phyloP scores from a whole-genome alignment of 1,140 invertebrate genomes.

The Drosophila varians region DNA sequence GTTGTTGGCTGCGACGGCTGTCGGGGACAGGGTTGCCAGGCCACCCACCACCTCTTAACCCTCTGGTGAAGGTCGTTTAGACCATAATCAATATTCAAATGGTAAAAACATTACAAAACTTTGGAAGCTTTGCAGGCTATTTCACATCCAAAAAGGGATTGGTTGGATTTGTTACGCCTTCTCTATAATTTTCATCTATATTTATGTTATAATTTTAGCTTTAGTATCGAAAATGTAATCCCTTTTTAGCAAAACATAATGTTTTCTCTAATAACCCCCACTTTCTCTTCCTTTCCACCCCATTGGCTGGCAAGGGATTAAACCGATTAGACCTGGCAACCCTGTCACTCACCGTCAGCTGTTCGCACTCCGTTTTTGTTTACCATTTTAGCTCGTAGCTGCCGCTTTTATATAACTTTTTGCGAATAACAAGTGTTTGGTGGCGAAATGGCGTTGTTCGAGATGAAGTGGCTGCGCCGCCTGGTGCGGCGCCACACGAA shows the following conservation, averaged over 20 bases:
- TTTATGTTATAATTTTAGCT: no score
- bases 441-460: constrained; percentile 66
- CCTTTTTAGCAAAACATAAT: no score
- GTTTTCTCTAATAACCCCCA: no score
- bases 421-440: not conserved
- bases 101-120: not conserved
- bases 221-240: no score
- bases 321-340: not conserved
- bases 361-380: constrained; percentile 18
- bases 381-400: constrained; percentile 18
- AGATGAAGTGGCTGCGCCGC: constrained; percentile 84
- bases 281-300: not conserved
- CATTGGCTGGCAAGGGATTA: not conserved
- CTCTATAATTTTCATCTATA: no score
- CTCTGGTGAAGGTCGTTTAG: not conserved
- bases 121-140: no score
- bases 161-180: no score
- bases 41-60: not conserved
- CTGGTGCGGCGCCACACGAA: constrained; percentile 86
- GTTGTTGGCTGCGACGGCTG: constrained; percentile 12
- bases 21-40: constrained; percentile 8
- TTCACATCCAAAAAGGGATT: no score
- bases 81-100: not conserved
- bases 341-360: not conserved
- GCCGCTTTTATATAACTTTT: constrained; percentile 34